Conservation (phyloP, 2,113 vertebrate species). For the Dasyurus viverrinus region DNA sequence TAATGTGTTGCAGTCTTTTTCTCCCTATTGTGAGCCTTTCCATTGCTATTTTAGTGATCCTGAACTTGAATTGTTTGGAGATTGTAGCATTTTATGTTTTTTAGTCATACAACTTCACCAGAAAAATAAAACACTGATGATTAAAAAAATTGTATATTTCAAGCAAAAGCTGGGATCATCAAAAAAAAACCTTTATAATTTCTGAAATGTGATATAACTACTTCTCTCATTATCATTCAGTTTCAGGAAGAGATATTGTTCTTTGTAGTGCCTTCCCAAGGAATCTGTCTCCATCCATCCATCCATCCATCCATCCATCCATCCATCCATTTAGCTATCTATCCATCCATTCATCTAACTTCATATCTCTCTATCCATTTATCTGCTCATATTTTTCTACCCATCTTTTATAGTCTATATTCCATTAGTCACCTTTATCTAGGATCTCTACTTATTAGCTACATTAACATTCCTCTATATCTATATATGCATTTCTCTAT, state of each 20-base stretch:
- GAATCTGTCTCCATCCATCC: no score
- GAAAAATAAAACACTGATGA: neutral
- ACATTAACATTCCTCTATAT: no score
- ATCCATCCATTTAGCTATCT: neutral
- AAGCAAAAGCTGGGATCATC: neutral
- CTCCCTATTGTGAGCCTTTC: neutral
- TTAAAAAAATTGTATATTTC: neutral
- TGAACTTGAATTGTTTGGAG: neutral
- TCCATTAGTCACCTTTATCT: neutral
- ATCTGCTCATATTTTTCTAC: neutral
- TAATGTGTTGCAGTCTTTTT: neutral
- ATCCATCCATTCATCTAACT: neutral
- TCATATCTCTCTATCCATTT: neutral
- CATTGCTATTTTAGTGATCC: neutral
- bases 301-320: no score
- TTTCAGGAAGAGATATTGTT: neutral
- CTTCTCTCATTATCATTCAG: neutral
- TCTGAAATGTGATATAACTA: neutral
- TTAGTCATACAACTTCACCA: neutral
- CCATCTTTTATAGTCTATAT: neutral
- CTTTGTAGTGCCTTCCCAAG: neutral
- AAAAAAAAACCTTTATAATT: neutral
- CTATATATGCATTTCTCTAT: no score
- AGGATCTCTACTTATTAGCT: neutral
- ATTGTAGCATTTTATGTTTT: neutral